Conservation (phyloP, 92 coral and sea anemone genomes). For the Epizoanthus stellaris region DNA sequence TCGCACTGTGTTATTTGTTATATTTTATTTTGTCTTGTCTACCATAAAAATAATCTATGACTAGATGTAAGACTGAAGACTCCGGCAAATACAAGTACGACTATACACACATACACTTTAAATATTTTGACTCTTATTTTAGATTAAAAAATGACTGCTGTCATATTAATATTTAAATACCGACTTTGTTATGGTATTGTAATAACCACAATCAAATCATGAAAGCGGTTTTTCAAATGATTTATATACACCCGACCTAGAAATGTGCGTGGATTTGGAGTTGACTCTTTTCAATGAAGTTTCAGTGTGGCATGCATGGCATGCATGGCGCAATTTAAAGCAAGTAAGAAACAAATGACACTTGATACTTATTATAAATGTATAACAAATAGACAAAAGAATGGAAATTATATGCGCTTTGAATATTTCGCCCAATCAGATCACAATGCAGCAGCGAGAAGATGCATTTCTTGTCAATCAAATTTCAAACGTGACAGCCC, state of each 20-base stretch:
- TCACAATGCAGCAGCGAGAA: slow-evolving; percentile 13
- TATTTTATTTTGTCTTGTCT: background rate
- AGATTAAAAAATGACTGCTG: background rate
- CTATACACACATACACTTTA: background rate
- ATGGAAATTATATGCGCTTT: slow-evolving; percentile 32
- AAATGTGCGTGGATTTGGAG: background rate
- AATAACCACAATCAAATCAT: slow-evolving; percentile 12
- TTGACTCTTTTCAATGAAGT: background rate
- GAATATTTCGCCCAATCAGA: slow-evolving; percentile 27
- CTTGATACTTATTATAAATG: slow-evolving; percentile 22
- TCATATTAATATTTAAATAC: slow-evolving; percentile 18
- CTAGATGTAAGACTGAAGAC: too few relatives aligned
- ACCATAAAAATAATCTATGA: background rate
- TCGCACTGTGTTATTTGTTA: too few relatives aligned
- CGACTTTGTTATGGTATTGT: background rate
- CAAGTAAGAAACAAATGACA: background rate
- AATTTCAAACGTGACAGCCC: slow-evolving; percentile 80
- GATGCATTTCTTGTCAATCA: slow-evolving; percentile 84
- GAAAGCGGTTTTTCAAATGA: too few relatives aligned
- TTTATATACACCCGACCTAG: too few relatives aligned
- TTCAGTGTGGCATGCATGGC: background rate
- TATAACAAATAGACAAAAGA: slow-evolving; percentile 22
- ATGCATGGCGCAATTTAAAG: too few relatives aligned
- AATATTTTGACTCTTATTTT: background rate
- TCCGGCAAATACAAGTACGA: background rate